These are phyloP conservation scores for Xestia xanthographa DNA, from an alignment of 2,888 invertebrate species.

Conservation along the genomic window DNA sequence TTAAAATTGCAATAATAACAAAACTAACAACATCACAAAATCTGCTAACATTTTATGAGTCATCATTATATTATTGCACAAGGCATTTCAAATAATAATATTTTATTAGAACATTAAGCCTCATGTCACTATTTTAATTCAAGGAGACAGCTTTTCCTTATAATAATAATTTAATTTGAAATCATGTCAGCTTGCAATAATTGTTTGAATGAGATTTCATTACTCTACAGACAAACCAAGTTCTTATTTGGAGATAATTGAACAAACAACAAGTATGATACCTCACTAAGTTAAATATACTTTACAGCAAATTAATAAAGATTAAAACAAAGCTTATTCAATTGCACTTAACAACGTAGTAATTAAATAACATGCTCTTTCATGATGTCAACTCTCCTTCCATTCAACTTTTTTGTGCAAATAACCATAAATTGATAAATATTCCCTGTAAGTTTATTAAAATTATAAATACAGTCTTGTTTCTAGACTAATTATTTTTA, in stretches of 20 bases:
- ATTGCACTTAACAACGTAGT: no score
- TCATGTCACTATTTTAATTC: neutral
- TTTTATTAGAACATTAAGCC: neutral
- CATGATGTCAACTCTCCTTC: neutral
- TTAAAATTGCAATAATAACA: conserved; percentile 8
- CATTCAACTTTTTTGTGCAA: neutral
- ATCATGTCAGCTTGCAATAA: neutral
- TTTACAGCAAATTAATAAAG: no score
- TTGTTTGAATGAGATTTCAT: neutral
- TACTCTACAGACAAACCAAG: neutral
- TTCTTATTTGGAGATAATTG: no score
- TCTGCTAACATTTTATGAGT: conserved; percentile 16
- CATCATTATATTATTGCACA: conserved; percentile 34
- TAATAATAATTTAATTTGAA: neutral
- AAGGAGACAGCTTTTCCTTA: conserved; percentile 5
- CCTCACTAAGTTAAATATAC: no score
- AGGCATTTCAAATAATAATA: conserved; percentile 14
- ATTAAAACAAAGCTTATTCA: no score
- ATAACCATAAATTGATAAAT: neutral
- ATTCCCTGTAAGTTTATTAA: neutral
- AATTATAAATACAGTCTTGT: neutral
- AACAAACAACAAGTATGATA: neutral
- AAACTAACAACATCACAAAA: conserved; percentile 5
- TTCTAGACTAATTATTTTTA: neutral
- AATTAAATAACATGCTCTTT: neutral